Base-by-base conservation (phyloP, 2,113 vertebrate species). In the Acrocephalus kingi region DNA sequence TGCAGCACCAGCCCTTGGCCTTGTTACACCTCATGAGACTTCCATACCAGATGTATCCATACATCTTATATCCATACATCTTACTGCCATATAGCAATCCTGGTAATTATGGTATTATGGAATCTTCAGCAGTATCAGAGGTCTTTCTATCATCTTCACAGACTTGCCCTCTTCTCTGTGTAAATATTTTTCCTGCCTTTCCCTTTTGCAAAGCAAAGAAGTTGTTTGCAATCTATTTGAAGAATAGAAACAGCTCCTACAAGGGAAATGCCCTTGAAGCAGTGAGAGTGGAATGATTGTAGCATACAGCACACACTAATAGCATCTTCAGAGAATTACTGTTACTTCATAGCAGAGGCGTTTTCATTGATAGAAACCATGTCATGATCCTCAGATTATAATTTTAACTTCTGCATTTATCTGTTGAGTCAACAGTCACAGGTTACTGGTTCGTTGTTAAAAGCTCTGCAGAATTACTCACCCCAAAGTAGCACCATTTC, bases 261-360 rank as follows among this genome's bases (percentile, higher is more conserved):
- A 33, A 84, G 52, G 56, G 51, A 94, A 92, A 86, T 90, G 82
- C 68, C 72, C 86, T 94, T 93, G 88, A 72, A 97, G 49, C 24
- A 76, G 55, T 52, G 67, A 58, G 58, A 93, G 39, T 41, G 81
- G 64, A 79, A 54, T 81, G 84, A 74, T 31, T 88, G 84, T 51
- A 79, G 33, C 37, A 79, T 58, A 56, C 46, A 68, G 56, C 33
- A 63, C 37, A 46, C 61, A 31, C 58, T 92, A 94, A 92, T 77
- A 92, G 31, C 41, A 19, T 85, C 87, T 89, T 94, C 54, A 52
- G 69, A 92, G 51, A 88, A 73, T 83, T 88, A 41, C 39, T 91
- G 13, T 90, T 83, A 43, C 48, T 68, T 86, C 8, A 2, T 55
- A 90, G 66, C 48, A 90, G 71, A 90, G 76, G 21, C 7, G 1